Conservation (phyloP, 2,888 invertebrate species). For the Nysson spinosus region DNA sequence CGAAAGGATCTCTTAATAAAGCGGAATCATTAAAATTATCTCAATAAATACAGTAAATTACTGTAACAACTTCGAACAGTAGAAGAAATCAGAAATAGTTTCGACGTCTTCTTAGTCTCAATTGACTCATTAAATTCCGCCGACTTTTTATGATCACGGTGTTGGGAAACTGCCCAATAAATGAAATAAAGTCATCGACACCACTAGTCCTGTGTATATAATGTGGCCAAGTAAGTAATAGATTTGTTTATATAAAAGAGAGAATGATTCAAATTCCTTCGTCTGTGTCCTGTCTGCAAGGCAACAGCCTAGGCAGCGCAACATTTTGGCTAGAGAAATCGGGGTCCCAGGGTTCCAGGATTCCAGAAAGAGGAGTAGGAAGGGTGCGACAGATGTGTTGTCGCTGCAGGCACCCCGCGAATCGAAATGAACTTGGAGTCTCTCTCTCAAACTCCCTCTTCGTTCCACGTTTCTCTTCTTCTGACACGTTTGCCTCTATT, state of each 20-base stretch:
- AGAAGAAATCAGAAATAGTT: too few relatives aligned
- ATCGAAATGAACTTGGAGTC: conserved; percentile 54
- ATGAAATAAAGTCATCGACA: neutral
- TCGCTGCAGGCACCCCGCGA: conserved; percentile 55
- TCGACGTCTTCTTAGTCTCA: too few relatives aligned
- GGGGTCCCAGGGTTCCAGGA: conserved; percentile 29
- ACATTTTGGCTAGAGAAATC: conserved; percentile 24
- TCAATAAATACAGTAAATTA: too few relatives aligned
- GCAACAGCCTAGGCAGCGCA: neutral
- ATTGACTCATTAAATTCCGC: too few relatives aligned
- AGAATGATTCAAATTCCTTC: conserved; percentile 69
- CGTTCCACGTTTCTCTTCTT: neutral
- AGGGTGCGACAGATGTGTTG: conserved; percentile 51
- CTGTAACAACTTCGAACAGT: too few relatives aligned
- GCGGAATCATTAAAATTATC: too few relatives aligned
- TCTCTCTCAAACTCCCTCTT: conserved; percentile 20
- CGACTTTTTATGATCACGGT: too few relatives aligned
- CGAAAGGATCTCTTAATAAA: too few relatives aligned
- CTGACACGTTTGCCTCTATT: neutral
- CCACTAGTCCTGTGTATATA: neutral
- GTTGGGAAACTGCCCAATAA: too few relatives aligned
- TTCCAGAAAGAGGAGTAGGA: conserved; percentile 4
- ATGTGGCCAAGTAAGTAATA: neutral
- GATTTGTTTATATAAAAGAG: conserved; percentile 59
- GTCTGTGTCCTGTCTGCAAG: neutral